Percentiles rank a stretch among this genome's conserved stretches.
Conservation (phyloP, 2,888 invertebrate genomes). For the Cylindroiulus punctatus region DNA sequence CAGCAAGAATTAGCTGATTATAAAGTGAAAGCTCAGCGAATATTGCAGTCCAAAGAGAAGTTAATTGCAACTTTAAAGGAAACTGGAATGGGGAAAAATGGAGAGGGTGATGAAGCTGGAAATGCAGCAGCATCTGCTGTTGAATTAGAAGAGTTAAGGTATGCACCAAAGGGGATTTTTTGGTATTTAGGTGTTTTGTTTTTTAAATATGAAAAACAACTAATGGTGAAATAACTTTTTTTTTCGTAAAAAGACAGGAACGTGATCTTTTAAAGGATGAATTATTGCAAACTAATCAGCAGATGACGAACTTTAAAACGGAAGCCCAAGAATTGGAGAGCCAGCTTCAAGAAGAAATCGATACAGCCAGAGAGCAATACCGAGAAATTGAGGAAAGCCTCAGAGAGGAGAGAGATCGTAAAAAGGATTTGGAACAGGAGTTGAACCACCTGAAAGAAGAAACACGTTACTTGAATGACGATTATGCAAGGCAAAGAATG, state of each 20-base stretch:
- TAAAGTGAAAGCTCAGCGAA: constrained; percentile 80
- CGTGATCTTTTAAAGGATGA: constrained; percentile 72
- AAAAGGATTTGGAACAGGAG: constrained; percentile 67
- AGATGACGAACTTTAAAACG: constrained; percentile 67
- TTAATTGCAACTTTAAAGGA: constrained; percentile 73
- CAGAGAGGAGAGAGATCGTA: constrained; percentile 65
- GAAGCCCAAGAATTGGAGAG: constrained; percentile 69
- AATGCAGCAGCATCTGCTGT: constrained; percentile 61
- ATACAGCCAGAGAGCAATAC: constrained; percentile 66
- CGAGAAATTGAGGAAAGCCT: constrained; percentile 68
- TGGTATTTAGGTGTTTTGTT: neutral
- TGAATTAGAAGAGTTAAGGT: constrained; percentile 73
- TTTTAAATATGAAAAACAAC: neutral
- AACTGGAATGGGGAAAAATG: constrained; percentile 54
- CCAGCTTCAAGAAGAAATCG: constrained; percentile 68
- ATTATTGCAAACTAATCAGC: constrained; percentile 68
- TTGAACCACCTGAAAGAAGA: constrained; percentile 68
- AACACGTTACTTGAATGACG: constrained; percentile 70
- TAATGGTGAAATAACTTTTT: too few species aligned
- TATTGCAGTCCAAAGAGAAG: constrained; percentile 80
- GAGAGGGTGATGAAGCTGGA: constrained; percentile 57
- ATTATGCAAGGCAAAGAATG: constrained; percentile 69
- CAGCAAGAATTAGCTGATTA: constrained; percentile 77
- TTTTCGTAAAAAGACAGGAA: constrained; percentile 68
- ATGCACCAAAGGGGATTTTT: neutral